Evolutionary conservation across 2,113 vertebrate genomes (phyloP), one percentile per base, ranked within the genome.

Genomic region (Actenoides hombroni): DNA sequence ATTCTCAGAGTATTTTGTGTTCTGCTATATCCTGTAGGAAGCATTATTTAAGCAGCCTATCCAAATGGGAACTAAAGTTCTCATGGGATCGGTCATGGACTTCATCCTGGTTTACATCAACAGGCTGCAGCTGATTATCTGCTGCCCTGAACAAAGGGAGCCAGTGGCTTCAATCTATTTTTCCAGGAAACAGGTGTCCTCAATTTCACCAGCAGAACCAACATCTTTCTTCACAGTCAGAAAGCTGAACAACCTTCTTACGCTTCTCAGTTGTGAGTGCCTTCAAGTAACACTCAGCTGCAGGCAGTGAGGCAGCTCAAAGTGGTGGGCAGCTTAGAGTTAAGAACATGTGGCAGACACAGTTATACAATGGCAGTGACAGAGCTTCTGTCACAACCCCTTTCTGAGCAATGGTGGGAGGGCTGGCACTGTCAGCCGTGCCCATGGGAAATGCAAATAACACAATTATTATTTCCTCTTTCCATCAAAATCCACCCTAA

Each of bases 121-220:
- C 74, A 24, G 94, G 78, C 93, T 77, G 48, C 49, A 64, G 76
- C 33, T 68, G 29, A 86, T 86, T 71, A 90, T 46, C 61, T 54
- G 13, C 65, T 93, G 80, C 48, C 48, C 76, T 61, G 48, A 68
- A 78, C 0, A 0, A 88, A 56, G 68, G 40, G 21, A 81, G 57
- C 10, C 53, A 63, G 53, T 3, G 11, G 24, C 39, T 94, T 67
- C 48, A 18, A 86, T 68, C 73, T 44, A 5, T 86, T 93, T 95
- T 95, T 56, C 35, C 59, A 84, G 24, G 49, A 57, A 95, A 93
- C 69, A 95, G 71, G 80, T 84, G 83, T 64, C 76, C 76, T 46
- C 18, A 31, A 92, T 78, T 75, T 74, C 68, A 51, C 40, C 51
- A 70, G 64, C 44, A 86, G 40, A 86, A 95, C 76, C 13, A 6